Base-by-base conservation (phyloP, 2,888 invertebrate species). In the Taphrorychus bicolor region DNA sequence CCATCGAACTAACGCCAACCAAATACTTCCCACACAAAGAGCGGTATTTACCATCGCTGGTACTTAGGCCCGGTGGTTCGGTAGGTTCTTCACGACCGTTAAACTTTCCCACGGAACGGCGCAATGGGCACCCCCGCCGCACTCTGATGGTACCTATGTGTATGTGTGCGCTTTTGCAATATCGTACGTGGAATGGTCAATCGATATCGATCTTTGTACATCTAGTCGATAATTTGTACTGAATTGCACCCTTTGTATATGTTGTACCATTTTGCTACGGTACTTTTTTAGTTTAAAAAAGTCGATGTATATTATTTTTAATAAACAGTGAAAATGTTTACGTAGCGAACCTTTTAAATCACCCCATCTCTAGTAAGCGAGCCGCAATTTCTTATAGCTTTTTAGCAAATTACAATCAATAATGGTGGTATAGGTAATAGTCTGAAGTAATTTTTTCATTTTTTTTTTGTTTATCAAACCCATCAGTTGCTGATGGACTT, bases 21-120 rank as follows among this genome's bases (percentile, higher is more conserved):
- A 32, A 32, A 19, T 24, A 1, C 66, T 4, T 54, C 66, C 60
- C 5, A 19, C n/a, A 40, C 21, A 16, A 19, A 60, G 66, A 53
- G 56, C 48, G 59, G 60, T 56, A 56, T 66, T 66, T 66, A 66
- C 48, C 66, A 61, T 66, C 66, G 56, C 41, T 61, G 51, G 60
- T 61, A 66, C 61, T 56, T 24, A 61, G 57, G 49, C 60, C 40
- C 53, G 66, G 61, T 52, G 61, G 58, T 61, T 66, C 58, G 48
- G 66, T 21, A 24, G 68, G 62, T 41, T 63, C 62, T 68, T 68
- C 68, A 59, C 49, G 68, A 63, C 68, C 54, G 68, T 63, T 68
- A 68, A 68, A 68, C 59, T 68, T 68, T 68, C 68, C 68, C 68
- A 68, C 68, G 63, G 58, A 59, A 23, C 14, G 58, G 52, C 45